phyloP scores from a whole-genome alignment of 1,140 invertebrate genomes.

The Propsilocerus akamusi region DNA sequence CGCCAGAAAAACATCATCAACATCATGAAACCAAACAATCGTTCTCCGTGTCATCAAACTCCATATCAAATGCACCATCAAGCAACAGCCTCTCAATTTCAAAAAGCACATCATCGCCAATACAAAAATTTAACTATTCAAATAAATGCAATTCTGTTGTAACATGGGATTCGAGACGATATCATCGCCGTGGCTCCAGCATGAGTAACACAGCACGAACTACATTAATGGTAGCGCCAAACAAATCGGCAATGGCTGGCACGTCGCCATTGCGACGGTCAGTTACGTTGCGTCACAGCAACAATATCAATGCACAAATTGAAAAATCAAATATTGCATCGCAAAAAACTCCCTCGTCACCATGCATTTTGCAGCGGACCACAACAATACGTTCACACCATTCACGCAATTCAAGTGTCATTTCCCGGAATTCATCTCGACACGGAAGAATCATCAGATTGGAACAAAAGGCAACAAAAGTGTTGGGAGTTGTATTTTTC shows the following conservation, averaged over 20 bases:
- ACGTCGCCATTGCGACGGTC: constrained; percentile 30
- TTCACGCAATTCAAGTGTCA: constrained; percentile 55
- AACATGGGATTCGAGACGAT: constrained; percentile 37
- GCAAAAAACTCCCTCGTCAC: constrained; percentile 23
- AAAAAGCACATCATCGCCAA: constrained; percentile 14
- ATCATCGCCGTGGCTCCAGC: constrained; percentile 27
- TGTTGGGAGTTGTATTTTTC: constrained; percentile 81
- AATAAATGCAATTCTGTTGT: constrained; percentile 27
- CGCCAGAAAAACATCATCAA: not conserved
- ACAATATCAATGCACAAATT: constrained; percentile 22
- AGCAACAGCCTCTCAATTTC: constrained; percentile 10
- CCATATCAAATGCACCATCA: not conserved
- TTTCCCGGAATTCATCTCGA: constrained; percentile 56
- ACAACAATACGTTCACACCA: constrained; percentile 37
- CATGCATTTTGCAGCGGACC: constrained; percentile 24
- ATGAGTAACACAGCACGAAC: constrained; percentile 38
- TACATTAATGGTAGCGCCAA: constrained; percentile 22
- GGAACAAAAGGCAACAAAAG: constrained; percentile 89
- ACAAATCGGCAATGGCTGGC: constrained; percentile 19
- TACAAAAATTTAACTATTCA: constrained; percentile 19
- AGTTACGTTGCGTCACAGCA: constrained; percentile 32
- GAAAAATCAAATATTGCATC: constrained; percentile 13
- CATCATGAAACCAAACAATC: not conserved
- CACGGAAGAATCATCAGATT: constrained; percentile 62
- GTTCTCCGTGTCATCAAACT: not conserved